Evolutionary conservation across 2,797 vertebrate genomes (phyloP), one percentile per base, ranked within the genome.

Genomic region (Liasis olivaceus): DNA sequence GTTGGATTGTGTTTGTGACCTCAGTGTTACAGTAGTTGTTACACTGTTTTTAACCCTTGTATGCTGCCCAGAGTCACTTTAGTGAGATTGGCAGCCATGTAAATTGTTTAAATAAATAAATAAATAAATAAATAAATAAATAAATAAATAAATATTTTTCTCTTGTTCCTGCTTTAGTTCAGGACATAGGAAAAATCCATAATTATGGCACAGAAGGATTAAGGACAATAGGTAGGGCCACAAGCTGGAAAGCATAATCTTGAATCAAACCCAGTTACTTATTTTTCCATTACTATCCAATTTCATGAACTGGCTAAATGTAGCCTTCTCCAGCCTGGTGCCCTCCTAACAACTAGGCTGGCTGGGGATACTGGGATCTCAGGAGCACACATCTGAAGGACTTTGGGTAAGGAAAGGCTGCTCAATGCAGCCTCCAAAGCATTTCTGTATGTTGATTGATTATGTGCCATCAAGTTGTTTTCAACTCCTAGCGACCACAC

Each of bases 121-220:
- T 36, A 36, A 36, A 36, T 2, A 36, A 36, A 36, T 2, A 36
- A 36, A 36, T 2, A 36, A 36, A 36, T 24, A 3, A 77, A 77
- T 47, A 9, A 47, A 77, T 9, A 20, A 59, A 24, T 15, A 91
- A 24, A 95, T 93, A 93, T 88, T 87, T 0, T 54, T 47, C 69
- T 36, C 26, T 84, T 66, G 66, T 84, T 88, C 20, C 60, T 90
- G 91, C 60, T 84, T 36, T 36, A 88, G 54, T 60, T 51, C 26
- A 91, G 60, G 14, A 89, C 42, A 87, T 24, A 36, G 4, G 1
- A 84, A 62, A 93, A 94, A n/a, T 91, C 89, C 89, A 58, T 51
- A 13, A n/a, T 31, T 88, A 81, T 9, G 94, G 84, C 36, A 87
- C 0, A 92, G 36, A 12, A 12, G 17, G 86, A 51, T 69, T 58